A percentile compares a stretch with the other conserved stretches of the same genome.
Conservation (phyloP, 2,113 vertebrate genomes). For the Tachycineta bicolor region DNA sequence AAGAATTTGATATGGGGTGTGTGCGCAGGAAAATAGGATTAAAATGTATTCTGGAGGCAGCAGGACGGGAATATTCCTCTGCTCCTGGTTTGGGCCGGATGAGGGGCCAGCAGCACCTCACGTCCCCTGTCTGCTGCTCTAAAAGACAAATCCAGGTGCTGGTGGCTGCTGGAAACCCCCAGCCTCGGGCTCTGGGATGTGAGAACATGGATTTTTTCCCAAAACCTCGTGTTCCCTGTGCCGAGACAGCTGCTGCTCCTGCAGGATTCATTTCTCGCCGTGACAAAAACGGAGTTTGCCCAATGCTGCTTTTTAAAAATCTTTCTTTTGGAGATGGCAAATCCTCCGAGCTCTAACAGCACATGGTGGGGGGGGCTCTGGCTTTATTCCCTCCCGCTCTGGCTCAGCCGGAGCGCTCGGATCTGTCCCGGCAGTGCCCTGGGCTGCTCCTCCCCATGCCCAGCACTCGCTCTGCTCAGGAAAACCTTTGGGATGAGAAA, state of each 20-base stretch:
- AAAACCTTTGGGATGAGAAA: background rate
- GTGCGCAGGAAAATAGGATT: background rate
- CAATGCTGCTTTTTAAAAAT: background rate
- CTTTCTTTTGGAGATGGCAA: background rate
- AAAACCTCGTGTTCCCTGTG: fast-evolving
- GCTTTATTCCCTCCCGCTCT: background rate
- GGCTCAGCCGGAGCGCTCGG: background rate
- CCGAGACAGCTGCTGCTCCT: background rate
- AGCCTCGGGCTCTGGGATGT: background rate
- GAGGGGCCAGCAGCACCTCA: background rate
- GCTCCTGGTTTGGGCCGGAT: background rate
- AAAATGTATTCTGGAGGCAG: background rate
- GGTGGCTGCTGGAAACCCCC: background rate
- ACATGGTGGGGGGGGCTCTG: fast-evolving
- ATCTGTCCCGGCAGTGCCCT: background rate
- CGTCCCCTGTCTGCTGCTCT: background rate
- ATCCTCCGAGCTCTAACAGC: background rate
- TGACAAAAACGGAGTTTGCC: background rate
- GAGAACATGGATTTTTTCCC: background rate
- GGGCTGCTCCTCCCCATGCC: background rate
- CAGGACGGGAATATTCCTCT: background rate
- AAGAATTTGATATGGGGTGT: background rate
- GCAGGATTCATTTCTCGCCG: fast-evolving
- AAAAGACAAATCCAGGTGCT: background rate
- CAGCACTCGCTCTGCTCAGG: fast-evolving